phyloP scores from a whole-genome alignment of 2,888 invertebrate species.

The Psococerastis gibbosa region DNA sequence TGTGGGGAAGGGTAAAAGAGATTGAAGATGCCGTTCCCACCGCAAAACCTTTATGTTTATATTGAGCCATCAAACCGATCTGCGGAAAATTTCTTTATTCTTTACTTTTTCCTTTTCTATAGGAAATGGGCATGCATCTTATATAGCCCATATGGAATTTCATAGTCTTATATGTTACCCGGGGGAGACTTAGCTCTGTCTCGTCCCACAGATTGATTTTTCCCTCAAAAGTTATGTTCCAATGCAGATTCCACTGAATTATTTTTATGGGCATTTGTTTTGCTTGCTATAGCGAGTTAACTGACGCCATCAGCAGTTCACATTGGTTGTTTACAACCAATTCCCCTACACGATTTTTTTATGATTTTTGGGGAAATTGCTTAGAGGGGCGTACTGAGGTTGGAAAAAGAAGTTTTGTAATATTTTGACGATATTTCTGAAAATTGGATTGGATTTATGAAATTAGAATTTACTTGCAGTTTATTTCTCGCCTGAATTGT shows the following conservation, averaged over 20 bases:
- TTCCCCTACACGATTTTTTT: not conserved
- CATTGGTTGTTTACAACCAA: not conserved
- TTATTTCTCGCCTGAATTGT: too few relatives aligned
- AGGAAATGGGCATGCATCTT: constrained; percentile 8
- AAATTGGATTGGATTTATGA: too few relatives aligned
- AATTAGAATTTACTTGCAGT: too few relatives aligned
- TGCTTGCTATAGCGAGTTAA: too few relatives aligned
- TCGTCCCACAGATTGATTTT: constrained; percentile 8
- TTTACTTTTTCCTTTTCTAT: constrained; percentile 8
- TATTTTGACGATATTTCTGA: too few relatives aligned
- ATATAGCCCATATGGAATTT: constrained; percentile 9
- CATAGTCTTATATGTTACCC: constrained; percentile 3
- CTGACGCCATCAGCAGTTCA: too few relatives aligned
- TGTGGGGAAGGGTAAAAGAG: constrained; percentile 1
- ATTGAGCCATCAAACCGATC: constrained; percentile 10
- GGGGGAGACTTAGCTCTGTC: constrained; percentile 3
- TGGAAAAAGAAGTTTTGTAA: too few relatives aligned
- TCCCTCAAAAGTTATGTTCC: not conserved
- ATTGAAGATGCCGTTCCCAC: constrained; percentile 4
- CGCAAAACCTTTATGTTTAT: constrained; percentile 11
- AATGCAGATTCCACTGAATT: constrained; percentile 5
- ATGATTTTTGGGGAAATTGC: not conserved
- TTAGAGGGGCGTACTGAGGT: too few relatives aligned
- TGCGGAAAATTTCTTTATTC: constrained; percentile 10
- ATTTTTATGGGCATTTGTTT: not conserved